phyloP scores from a whole-genome alignment of 2,797 vertebrate species.

The Sylvilagus floridanus region DNA sequence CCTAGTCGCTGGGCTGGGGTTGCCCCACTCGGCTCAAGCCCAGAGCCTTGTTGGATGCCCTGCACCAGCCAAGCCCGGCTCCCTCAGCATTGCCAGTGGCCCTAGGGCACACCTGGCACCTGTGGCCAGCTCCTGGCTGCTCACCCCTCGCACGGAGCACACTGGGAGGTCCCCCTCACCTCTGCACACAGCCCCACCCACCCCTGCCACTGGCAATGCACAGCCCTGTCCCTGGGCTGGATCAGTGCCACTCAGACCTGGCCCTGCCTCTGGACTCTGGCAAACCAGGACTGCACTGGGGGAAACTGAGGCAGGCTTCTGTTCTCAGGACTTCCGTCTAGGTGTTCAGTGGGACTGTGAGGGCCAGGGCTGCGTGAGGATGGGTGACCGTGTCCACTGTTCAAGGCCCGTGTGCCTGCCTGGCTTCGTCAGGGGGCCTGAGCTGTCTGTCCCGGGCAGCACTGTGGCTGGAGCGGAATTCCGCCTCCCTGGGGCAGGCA shows the following conservation, averaged over 20 bases:
- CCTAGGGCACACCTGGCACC: no score
- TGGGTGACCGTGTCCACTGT: background rate
- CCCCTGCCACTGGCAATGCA: background rate
- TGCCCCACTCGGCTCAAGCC: background rate
- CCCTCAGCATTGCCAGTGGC: no score
- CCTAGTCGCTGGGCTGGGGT: background rate
- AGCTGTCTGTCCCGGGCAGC: no score
- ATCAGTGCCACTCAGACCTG: background rate
- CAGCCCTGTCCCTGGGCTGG: background rate
- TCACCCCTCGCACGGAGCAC: background rate
- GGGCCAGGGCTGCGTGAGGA: background rate
- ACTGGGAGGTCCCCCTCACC: background rate
- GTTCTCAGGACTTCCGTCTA: background rate
- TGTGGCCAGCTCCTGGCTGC: background rate
- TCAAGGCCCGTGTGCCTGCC: background rate
- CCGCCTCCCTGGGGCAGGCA: slow-evolving; percentile 1
- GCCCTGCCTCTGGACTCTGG: background rate
- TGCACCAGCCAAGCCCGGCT: rapidly evolving
- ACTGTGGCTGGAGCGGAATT: no score
- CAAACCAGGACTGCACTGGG: background rate
- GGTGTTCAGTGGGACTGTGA: background rate
- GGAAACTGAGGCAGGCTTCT: background rate
- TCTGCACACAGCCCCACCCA: background rate
- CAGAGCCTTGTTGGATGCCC: background rate
- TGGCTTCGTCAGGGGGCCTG: background rate